Conservation (phyloP, 2,113 vertebrate species). For the Pluvialis apricaria region DNA sequence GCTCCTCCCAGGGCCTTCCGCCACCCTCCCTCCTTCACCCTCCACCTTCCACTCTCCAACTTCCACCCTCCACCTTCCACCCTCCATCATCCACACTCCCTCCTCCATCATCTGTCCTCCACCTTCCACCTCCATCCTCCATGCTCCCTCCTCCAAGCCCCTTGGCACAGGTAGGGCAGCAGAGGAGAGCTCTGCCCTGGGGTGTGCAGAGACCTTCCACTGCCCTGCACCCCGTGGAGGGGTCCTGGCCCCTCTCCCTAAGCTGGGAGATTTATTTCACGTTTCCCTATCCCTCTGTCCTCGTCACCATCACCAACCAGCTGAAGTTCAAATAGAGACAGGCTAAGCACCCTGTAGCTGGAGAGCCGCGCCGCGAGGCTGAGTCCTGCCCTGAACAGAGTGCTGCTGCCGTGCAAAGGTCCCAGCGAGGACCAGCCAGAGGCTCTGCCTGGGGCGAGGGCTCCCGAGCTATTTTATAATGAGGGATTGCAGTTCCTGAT, state of each 20-base stretch:
- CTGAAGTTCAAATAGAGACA: background rate
- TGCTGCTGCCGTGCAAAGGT: background rate
- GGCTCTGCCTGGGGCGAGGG: background rate
- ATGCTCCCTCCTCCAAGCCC: background rate
- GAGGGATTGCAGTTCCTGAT: background rate
- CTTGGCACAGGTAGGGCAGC: background rate
- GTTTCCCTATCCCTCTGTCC: background rate
- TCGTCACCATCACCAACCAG: background rate
- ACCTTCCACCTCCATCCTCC: background rate
- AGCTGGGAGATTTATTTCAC: background rate
- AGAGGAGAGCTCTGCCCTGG: background rate
- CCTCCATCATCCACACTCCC: background rate
- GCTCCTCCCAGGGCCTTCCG: background rate
- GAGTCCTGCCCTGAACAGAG: background rate
- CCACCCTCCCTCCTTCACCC: background rate
- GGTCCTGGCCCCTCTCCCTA: background rate
- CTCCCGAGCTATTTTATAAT: background rate
- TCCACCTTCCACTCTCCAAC: background rate
- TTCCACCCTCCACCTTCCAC: background rate
- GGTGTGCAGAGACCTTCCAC: background rate
- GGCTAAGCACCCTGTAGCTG: background rate
- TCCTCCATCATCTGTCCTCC: background rate
- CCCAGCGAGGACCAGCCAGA: background rate
- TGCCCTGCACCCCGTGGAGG: background rate
- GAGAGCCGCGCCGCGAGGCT: background rate